Percentiles rank a stretch among this genome's conserved stretches.
Evolutionary conservation across 2,113 vertebrate genomes (phyloP).

Genomic region (Stegastes partitus): DNA sequence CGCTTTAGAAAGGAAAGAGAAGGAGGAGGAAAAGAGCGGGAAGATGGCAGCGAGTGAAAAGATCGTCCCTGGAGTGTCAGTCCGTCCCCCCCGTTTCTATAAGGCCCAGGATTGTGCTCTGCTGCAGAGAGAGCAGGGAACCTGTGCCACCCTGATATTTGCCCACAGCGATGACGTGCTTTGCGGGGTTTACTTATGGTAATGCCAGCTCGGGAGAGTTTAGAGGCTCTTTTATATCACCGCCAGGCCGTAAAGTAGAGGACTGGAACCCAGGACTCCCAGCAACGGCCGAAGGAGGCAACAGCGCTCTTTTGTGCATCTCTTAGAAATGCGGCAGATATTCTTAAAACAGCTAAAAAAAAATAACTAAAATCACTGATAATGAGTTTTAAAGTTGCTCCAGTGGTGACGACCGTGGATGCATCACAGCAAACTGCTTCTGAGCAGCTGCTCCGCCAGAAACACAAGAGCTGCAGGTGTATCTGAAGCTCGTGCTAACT

Average conservation of each 20-base stretch:
- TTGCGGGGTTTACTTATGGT: conserved; percentile 83
- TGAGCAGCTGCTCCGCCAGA: accelerated
- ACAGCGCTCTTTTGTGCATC: conserved; percentile 64
- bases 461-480: neutral
- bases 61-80: conserved; percentile 46
- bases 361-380: no score
- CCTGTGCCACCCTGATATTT: conserved; percentile 78
- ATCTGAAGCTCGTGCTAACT: no score
- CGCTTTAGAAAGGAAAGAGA: neutral
- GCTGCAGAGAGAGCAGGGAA: conserved; percentile 28
- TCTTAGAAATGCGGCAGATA: neutral
- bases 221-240: conserved; percentile 79
- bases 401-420: neutral
- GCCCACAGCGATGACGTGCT: conserved; percentile 72
- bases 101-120: conserved; percentile 52
- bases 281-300: conserved; percentile 58
- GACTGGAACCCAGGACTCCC: conserved; percentile 63
- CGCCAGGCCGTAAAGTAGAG: conserved; percentile 64
- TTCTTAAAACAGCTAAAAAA: neutral
- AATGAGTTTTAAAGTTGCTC: no score
- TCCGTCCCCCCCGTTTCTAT: conserved; percentile 33
- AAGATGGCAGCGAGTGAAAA: conserved; percentile 31
- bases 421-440: neutral
- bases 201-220: conserved; percentile 72
- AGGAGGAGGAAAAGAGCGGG: neutral